Percentiles rank a stretch among this genome's conserved stretches.
Evolutionary conservation across 2,113 vertebrate genomes (phyloP).

Genomic region (Ochotona princeps): DNA sequence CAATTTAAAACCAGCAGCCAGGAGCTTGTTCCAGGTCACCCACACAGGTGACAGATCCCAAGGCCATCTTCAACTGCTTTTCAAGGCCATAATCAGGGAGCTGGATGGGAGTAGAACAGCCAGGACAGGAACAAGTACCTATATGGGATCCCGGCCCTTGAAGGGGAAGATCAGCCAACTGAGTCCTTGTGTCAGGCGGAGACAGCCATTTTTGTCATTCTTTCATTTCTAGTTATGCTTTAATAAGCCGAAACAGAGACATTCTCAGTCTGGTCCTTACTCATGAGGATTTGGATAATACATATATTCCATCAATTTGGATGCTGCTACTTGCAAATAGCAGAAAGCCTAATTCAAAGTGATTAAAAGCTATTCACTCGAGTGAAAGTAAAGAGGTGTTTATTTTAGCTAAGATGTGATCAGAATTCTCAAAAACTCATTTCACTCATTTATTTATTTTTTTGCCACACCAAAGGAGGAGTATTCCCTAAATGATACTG

Average conservation of each 20-base stretch:
- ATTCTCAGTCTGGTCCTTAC: neutral
- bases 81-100: too few species aligned
- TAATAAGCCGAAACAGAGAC: neutral
- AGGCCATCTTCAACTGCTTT: too few species aligned
- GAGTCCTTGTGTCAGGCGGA: too few species aligned
- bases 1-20: too few species aligned
- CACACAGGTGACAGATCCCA: too few species aligned
- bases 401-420: conserved; percentile 20
- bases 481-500: neutral
- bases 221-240: neutral
- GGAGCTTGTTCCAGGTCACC: too few species aligned
- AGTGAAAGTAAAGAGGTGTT: neutral
- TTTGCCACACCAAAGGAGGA: neutral
- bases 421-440: neutral
- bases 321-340: conserved; percentile 24
- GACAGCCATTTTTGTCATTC: neutral
- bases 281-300: neutral
- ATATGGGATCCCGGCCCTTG: too few species aligned
- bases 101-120: too few species aligned
- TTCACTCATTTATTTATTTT: neutral
- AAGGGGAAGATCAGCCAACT: too few species aligned
- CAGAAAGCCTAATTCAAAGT: conserved; percentile 12
- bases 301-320: neutral
- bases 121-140: too few species aligned
- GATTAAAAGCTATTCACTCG: neutral